Conservation (phyloP, 2,113 vertebrate species). For the Sialia sialis region DNA sequence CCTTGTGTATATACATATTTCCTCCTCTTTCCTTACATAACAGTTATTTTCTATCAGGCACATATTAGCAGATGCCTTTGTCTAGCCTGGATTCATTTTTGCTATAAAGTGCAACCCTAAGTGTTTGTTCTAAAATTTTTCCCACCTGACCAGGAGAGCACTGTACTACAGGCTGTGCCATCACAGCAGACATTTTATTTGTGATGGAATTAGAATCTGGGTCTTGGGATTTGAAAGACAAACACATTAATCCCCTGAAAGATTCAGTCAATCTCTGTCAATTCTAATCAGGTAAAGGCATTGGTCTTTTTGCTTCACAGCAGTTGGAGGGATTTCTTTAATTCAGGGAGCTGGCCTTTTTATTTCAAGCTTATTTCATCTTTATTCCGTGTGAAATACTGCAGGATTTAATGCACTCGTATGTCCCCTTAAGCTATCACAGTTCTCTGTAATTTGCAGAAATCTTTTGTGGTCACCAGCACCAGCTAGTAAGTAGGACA, state of each 20-base stretch:
- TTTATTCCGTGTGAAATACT: not conserved
- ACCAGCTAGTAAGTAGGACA: not conserved
- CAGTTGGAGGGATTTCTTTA: not conserved
- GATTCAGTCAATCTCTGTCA: conserved; percentile 52
- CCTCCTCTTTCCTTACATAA: not conserved
- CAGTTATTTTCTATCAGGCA: not conserved
- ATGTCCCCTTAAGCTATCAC: not conserved
- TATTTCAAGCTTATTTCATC: not conserved
- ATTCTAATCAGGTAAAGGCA: conserved; percentile 47
- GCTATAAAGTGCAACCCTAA: not conserved
- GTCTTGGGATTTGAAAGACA: conserved; percentile 62
- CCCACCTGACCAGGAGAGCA: not conserved
- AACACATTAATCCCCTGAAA: conserved; percentile 53
- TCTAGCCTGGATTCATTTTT: not conserved
- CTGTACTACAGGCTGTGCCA: not conserved
- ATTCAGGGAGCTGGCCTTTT: not conserved
- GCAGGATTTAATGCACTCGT: not conserved
- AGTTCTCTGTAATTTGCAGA: not conserved
- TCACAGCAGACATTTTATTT: conserved; percentile 30
- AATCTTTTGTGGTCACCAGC: not conserved
- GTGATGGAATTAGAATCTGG: conserved; percentile 56
- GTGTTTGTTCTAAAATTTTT: not conserved
- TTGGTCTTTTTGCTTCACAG: conserved; percentile 38
- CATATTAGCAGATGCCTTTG: not conserved
- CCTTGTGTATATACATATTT: not conserved